phyloP scores from a whole-genome alignment of 2,888 invertebrate species.

The Campopleginae sp. region DNA sequence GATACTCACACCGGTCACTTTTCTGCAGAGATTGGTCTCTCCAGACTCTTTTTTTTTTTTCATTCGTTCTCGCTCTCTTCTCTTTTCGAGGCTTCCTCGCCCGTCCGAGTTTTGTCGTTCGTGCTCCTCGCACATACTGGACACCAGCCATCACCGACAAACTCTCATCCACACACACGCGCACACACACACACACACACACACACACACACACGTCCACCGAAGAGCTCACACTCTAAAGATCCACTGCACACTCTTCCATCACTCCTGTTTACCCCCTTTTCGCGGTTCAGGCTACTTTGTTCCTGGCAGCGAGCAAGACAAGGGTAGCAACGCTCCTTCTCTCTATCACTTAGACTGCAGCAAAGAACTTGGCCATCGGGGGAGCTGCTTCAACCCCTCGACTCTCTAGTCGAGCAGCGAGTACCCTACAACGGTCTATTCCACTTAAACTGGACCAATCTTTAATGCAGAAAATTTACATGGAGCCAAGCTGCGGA shows the following conservation, averaged over 20 bases:
- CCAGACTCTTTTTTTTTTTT: constrained; percentile 69
- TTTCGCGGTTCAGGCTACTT: constrained; percentile 66
- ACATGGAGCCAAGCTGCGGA: constrained; percentile 11
- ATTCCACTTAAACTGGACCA: constrained; percentile 18
- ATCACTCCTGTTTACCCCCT: constrained; percentile 57
- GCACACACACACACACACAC: constrained; percentile 22
- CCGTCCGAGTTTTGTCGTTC: constrained; percentile 55
- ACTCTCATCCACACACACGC: constrained; percentile 30
- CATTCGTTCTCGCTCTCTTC: constrained; percentile 61
- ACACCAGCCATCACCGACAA: constrained; percentile 52
- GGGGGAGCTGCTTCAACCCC: constrained; percentile 46
- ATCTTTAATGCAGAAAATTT: constrained; percentile 20
- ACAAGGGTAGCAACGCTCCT: not conserved
- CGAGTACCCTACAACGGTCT: constrained; percentile 7
- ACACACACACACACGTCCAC: constrained; percentile 14
- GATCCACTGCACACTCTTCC: constrained; percentile 60
- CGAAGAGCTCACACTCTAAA: constrained; percentile 38
- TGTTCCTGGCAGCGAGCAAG: constrained; percentile 54
- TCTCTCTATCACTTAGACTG: constrained; percentile 20
- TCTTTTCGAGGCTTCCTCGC: constrained; percentile 60
- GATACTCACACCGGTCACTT: constrained; percentile 77
- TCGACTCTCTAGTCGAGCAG: constrained; percentile 34
- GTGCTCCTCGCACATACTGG: constrained; percentile 51
- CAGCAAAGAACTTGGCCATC: constrained; percentile 21
- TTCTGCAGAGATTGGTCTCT: constrained; percentile 77